Evolutionary conservation across 1,140 invertebrate genomes (phyloP).

Genomic region (Penaeus vannamei): DNA sequence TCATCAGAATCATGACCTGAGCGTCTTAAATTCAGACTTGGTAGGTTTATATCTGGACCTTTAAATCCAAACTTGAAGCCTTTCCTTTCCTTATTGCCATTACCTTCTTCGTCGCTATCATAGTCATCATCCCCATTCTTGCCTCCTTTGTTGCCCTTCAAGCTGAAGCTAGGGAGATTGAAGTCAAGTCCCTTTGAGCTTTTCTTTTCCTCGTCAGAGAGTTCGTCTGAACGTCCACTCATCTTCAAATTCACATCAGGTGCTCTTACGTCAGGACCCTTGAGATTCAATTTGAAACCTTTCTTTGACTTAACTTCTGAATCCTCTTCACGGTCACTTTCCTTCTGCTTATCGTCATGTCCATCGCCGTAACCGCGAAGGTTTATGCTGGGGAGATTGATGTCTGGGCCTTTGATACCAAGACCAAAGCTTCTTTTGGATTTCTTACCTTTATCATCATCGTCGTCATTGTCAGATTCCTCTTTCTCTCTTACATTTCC

Average conservation of each 20-base stretch:
- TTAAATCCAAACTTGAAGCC: conserved; percentile 53
- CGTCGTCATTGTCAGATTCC: conserved; percentile 14
- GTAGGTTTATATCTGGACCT: conserved; percentile 35
- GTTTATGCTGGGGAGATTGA: conserved; percentile 34
- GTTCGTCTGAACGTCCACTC: background rate
- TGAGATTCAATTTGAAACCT: conserved; percentile 28
- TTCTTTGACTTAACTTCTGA: conserved; percentile 17
- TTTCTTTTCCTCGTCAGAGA: too few relatives aligned
- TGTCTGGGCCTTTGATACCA: conserved; percentile 35
- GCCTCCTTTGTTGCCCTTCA: background rate
- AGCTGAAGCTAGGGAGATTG: conserved; percentile 17
- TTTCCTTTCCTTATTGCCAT: conserved; percentile 24
- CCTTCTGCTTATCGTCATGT: conserved; percentile 8
- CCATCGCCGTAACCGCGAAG: background rate
- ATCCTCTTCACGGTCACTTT: conserved; percentile 6
- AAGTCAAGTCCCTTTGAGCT: background rate
- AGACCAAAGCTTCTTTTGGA: conserved; percentile 17
- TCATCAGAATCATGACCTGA: conserved; percentile 14
- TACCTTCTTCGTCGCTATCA: background rate
- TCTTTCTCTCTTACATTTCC: conserved; percentile 8
- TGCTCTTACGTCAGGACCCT: background rate
- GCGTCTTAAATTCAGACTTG: conserved; percentile 34
- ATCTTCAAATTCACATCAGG: background rate
- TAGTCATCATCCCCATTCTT: conserved; percentile 2
- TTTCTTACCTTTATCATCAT: background rate